A percentile compares a stretch with the other conserved stretches of the same genome.
These are phyloP conservation scores for Thera obeliscata DNA, from an alignment of 2,888 invertebrate species.

Conservation along the genomic window DNA sequence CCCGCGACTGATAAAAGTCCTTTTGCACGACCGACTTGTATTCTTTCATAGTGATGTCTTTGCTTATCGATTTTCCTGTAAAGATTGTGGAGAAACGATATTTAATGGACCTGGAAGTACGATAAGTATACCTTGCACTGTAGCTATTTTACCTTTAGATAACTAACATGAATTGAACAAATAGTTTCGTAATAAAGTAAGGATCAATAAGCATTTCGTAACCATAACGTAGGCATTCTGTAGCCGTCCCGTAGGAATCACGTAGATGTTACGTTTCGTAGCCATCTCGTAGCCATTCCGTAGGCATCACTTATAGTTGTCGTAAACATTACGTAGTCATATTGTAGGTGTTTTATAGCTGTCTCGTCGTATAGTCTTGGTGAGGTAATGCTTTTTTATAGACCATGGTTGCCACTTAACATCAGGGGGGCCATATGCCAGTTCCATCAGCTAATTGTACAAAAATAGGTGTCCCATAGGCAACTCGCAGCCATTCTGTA, in stretches of 20 bases:
- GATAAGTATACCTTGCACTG: not conserved
- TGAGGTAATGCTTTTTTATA: too few relatives aligned
- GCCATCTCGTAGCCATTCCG: not conserved
- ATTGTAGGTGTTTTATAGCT: too few relatives aligned
- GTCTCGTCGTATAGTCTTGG: too few relatives aligned
- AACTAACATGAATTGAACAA: not conserved
- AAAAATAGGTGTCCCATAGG: too few relatives aligned
- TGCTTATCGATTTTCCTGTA: slow-evolving; percentile 31
- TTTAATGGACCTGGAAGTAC: not conserved
- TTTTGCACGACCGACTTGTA: slow-evolving; percentile 69
- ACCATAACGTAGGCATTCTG: not conserved
- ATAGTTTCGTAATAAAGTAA: too few relatives aligned
- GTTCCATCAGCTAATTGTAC: too few relatives aligned
- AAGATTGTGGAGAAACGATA: not conserved
- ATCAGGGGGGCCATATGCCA: too few relatives aligned
- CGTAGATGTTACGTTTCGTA: not conserved
- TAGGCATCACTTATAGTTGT: not conserved
- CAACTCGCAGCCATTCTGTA: too few relatives aligned
- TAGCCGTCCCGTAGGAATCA: not conserved
- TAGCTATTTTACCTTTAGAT: not conserved
- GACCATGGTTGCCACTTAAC: too few relatives aligned
- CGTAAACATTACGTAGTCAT: too few relatives aligned
- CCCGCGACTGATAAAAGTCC: slow-evolving; percentile 77
- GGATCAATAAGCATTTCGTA: too few relatives aligned
- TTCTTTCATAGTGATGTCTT: slow-evolving; percentile 59